These are phyloP conservation scores for Drosophila lacertosa DNA, from an alignment of 1,140 invertebrate genomes.

Conservation along the genomic window DNA sequence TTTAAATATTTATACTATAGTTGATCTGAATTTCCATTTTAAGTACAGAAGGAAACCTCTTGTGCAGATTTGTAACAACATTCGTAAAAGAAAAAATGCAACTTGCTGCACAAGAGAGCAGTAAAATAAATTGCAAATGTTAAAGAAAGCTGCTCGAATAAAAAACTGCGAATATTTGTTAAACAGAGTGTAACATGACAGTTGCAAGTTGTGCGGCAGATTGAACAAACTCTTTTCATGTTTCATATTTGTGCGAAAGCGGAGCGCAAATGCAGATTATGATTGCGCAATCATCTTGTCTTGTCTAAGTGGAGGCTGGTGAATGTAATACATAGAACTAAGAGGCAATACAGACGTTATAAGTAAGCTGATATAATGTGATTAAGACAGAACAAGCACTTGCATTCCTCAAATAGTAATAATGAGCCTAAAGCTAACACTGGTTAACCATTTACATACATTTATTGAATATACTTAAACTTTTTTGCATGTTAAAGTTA, in stretches of 20 bases:
- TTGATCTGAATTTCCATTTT: not conserved
- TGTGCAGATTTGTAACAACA: not conserved
- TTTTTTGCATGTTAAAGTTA: no score
- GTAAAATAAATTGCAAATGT: not conserved
- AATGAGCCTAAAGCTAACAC: no score
- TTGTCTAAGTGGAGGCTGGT: not conserved
- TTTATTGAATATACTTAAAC: no score
- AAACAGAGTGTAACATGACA: not conserved
- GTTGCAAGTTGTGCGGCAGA: conserved; percentile 3
- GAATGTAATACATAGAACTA: not conserved
- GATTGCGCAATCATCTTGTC: not conserved
- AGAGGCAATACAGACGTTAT: no score
- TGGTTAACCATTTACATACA: no score
- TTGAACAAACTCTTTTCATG: not conserved
- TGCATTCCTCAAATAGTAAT: no score
- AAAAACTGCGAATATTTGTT: not conserved
- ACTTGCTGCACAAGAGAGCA: not conserved
- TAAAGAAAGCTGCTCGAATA: not conserved
- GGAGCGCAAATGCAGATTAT: not conserved
- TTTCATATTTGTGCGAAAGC: not conserved
- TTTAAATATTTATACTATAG: no score
- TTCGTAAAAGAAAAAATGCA: no score
- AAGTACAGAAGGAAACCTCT: not conserved
- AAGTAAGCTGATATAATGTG: no score
- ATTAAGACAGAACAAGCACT: no score